Conservation (phyloP, 2,797 vertebrate genomes). For the Scomberomorus guttatus region DNA sequence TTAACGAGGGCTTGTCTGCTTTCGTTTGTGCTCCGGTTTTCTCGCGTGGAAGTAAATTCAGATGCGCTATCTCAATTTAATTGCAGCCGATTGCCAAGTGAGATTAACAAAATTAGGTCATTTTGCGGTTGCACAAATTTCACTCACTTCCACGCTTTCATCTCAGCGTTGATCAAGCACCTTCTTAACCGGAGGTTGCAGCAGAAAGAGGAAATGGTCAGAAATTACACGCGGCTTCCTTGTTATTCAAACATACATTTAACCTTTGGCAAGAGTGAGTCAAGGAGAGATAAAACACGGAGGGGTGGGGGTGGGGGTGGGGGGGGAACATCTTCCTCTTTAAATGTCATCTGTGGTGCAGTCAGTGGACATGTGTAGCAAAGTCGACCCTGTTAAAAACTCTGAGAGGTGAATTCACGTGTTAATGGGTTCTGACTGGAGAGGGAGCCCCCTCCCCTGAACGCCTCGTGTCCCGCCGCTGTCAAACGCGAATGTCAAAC, state of each 20-base stretch:
- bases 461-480: constrained; percentile 84
- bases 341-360: constrained; percentile 75
- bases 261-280: constrained; percentile 82
- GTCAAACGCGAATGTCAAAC: constrained; percentile 91
- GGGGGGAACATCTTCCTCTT: constrained; percentile 54
- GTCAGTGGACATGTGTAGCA: constrained; percentile 71
- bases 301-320: neutral
- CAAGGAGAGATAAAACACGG: constrained; percentile 70
- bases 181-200: constrained; percentile 76
- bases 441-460: constrained; percentile 76
- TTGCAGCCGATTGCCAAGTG: constrained; percentile 79
- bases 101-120: constrained; percentile 83
- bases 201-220: constrained; percentile 74
- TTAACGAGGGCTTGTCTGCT: constrained; percentile 74
- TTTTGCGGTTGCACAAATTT: constrained; percentile 78
- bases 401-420: constrained; percentile 84
- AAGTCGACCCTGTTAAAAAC: constrained; percentile 74
- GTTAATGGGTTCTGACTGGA: constrained; percentile 89
- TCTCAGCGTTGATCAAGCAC: constrained; percentile 80
- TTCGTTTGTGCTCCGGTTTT: constrained; percentile 37
- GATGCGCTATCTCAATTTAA: constrained; percentile 78
- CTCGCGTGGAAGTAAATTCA: constrained; percentile 71
- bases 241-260: constrained; percentile 80
- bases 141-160: constrained; percentile 78
- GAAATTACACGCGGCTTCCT: constrained; percentile 61